Evolutionary conservation across 2,888 invertebrate species (phyloP).

Genomic region (Argyresthia goedartella): DNA sequence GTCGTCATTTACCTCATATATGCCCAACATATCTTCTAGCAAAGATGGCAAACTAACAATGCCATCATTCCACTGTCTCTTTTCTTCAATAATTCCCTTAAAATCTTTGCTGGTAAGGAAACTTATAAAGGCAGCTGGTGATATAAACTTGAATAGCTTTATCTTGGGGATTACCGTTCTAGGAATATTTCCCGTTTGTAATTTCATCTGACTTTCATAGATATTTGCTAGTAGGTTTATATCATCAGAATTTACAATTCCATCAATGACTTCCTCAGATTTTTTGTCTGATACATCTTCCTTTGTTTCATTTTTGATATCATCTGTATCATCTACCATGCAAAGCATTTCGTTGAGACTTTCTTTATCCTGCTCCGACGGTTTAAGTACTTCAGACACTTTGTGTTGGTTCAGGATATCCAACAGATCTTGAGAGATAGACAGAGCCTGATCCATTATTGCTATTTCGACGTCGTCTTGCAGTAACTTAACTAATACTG

Average conservation of each 20-base stretch:
- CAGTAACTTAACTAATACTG: constrained; percentile 75
- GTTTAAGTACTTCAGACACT: constrained; percentile 39
- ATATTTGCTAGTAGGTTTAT: constrained; percentile 72
- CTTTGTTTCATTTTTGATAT: constrained; percentile 14
- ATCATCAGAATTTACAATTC: constrained; percentile 74
- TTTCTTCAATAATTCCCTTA: constrained; percentile 70
- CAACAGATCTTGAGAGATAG: constrained; percentile 63
- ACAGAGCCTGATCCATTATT: constrained; percentile 74
- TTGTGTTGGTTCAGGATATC: constrained; percentile 70
- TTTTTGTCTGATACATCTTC: constrained; percentile 12
- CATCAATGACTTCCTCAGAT: constrained; percentile 73
- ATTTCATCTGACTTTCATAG: constrained; percentile 64
- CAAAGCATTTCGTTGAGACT: constrained; percentile 28
- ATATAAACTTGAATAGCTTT: constrained; percentile 35
- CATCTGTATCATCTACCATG: constrained; percentile 28
- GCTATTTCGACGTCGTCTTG: constrained; percentile 79
- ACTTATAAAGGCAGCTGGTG: constrained; percentile 72
- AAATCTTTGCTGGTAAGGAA: constrained; percentile 72
- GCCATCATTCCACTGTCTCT: constrained; percentile 75
- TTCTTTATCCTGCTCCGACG: constrained; percentile 18
- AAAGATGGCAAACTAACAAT: constrained; percentile 78
- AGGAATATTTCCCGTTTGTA: constrained; percentile 34
- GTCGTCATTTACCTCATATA: constrained; percentile 64
- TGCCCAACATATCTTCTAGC: constrained; percentile 79
- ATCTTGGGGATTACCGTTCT: constrained; percentile 33